A percentile compares a stretch with the other conserved stretches of the same genome.
phyloP scores from a whole-genome alignment of 2,797 vertebrate species.

The Paramormyrops hopkinsi region DNA sequence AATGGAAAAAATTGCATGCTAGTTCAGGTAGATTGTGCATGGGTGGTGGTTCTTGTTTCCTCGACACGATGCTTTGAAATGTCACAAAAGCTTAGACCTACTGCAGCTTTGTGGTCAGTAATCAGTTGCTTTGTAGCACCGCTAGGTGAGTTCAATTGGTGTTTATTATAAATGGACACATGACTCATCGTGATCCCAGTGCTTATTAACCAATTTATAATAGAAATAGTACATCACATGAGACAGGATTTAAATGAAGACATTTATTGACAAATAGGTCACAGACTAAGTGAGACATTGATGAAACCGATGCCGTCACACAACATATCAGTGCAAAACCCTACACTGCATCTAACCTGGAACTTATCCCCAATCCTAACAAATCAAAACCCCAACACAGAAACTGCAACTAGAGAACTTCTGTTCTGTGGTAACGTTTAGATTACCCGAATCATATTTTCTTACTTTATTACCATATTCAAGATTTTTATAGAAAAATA shows the following conservation, averaged over 20 bases:
- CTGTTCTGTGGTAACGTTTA: not conserved
- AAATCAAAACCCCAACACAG: not conserved
- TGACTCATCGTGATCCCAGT: not conserved
- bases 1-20: not conserved
- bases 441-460: not conserved
- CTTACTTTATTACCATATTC: not conserved
- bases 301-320: not conserved
- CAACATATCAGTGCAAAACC: not conserved
- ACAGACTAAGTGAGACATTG: not conserved
- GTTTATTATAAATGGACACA: not conserved
- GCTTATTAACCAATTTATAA: not conserved
- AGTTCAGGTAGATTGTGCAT: not conserved
- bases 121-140: not conserved
- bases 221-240: not conserved
- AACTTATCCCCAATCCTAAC: not conserved
- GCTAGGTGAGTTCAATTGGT: not conserved
- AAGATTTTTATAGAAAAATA: not conserved
- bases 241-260: not conserved
- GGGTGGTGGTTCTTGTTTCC: not conserved
- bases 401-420: not conserved
- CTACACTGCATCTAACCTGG: not conserved
- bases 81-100: not conserved
- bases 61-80: not conserved
- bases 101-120: not conserved
- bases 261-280: constrained; percentile 1